Evolutionary conservation across 2,888 invertebrate species (phyloP), one percentile per base, ranked within the genome.

Genomic region (Hydrotaea cyrtoneurina): DNA sequence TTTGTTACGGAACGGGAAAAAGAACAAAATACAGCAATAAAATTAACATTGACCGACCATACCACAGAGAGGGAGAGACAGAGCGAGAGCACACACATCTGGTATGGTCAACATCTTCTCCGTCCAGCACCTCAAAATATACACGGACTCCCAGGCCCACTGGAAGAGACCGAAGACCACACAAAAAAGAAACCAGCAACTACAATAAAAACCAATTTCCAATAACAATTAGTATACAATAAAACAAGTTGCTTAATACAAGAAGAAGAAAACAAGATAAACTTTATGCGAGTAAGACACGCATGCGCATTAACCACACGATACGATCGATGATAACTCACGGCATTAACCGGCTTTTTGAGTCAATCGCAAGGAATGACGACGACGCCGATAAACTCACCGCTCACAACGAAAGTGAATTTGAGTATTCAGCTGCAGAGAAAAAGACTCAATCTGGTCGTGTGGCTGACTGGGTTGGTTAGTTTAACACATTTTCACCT

Each of bases 401-500:
- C 31, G 39, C 84, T 80, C 55, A 76, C 26, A 59, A 80, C 80
- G 76, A 84, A 86, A 84, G 84, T 82, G 84, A 84, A 78, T 75
- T 71, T 57, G 46, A 43, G 31, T n/a, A 62, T 23, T 26, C 31
- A 79, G 26, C 21, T 62, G 43, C 43, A 57, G 71, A 75, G 55
- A 19, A 69, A 76, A 59, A 17, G 66, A 75, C 72, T 80, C 50
- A 72, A 55, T 43, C 50, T 17, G 31, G 73, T 72, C 59, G 62
- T 72, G 77, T n/a, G 50, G 46, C 11, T 71, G 17, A 43, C 55
- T 26, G 17, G 17, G 19, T 74, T 39, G 50, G 26, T 59, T 4
- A 31, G 46, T 46, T 78, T 78, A 13, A 62, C 74, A 74, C 74
- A 76, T 82, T 78, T 83, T 86, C 78, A 88, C 87, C 90, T 89